Base-by-base conservation (phyloP, 2,888 invertebrate genomes). In the Scaptomyza reducta region DNA sequence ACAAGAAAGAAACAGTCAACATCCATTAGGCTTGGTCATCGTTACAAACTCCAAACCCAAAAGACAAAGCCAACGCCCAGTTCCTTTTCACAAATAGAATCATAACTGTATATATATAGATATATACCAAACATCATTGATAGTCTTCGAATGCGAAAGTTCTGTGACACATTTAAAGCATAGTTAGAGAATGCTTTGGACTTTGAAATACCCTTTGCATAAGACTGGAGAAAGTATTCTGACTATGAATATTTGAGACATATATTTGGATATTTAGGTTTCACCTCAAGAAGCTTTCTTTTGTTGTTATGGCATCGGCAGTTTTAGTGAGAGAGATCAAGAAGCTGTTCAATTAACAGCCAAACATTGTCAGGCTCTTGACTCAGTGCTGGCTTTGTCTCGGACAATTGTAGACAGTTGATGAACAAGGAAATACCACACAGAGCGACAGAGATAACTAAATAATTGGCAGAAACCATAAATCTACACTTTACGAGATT, bases 321-420 rank as follows among this genome's bases (percentile, higher is more conserved):
- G 41, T 14, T 18, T 35, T 22, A 22, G 50, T n/a, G 5, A 51
- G 40, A 47, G n/a, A 50, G 38, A 22, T 16, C 9, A 53, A 38
- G 49, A 74, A 74, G 71, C 76, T 74, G 74, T 75, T 74, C 74
- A 75, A 66, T 70, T 75, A 74, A 56, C 65, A 61, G 46, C 16
- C 40, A 61, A 46, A 61, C 51, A 22, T 54, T 66, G 76, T 70
- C 33, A 50, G 22, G 31, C 16, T 41, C 29, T 55, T 47, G 18
- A 56, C 50, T 29, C n/a, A 45, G 50, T 33, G 27, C 16, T 7
- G 27, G 38, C 22, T 22, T 29, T 9, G 29, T 25, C 1, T 16
- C n/a, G 18, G n/a, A 18, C 16, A 40, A 67, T 69, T 69, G 64
- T 58, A 69, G 47, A n/a, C 42, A 49, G 22, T 42, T 51, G 16